These are phyloP conservation scores for Colinus virginianus DNA, from an alignment of 2,113 vertebrate species.

Conservation along the genomic window DNA sequence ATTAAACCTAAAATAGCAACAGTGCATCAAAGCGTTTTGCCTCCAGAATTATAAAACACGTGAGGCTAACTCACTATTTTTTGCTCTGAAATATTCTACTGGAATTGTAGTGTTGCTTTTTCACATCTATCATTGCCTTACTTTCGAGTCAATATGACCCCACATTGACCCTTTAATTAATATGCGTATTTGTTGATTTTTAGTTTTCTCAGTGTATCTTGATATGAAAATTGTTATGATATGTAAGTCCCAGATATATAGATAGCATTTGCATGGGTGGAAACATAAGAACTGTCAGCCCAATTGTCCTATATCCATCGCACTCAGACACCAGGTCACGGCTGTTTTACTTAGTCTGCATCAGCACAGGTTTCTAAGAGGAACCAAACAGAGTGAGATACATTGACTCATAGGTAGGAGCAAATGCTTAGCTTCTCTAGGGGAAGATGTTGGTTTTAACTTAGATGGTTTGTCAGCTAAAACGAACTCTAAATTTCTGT, in stretches of 20 bases:
- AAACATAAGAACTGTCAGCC: background rate
- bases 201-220: background rate
- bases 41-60: background rate
- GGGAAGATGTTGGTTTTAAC: background rate
- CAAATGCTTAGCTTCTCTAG: background rate
- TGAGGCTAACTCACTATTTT: background rate
- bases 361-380: background rate
- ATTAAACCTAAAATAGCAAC: background rate
- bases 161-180: background rate
- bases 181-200: background rate
- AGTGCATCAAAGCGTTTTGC: background rate
- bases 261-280: background rate
- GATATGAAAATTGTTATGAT: background rate
- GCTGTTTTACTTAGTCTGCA: background rate
- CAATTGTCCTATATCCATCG: background rate
- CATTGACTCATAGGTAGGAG: background rate
- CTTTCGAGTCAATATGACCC: background rate
- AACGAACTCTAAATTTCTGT: background rate
- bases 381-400: background rate
- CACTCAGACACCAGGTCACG: background rate
- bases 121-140: background rate
- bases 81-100: background rate
- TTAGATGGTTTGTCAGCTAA: background rate
- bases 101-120: background rate
- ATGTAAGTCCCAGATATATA: background rate